Evolutionary conservation across 2,888 invertebrate genomes (phyloP).

Genomic region (Sphaerophoria taeniata): DNA sequence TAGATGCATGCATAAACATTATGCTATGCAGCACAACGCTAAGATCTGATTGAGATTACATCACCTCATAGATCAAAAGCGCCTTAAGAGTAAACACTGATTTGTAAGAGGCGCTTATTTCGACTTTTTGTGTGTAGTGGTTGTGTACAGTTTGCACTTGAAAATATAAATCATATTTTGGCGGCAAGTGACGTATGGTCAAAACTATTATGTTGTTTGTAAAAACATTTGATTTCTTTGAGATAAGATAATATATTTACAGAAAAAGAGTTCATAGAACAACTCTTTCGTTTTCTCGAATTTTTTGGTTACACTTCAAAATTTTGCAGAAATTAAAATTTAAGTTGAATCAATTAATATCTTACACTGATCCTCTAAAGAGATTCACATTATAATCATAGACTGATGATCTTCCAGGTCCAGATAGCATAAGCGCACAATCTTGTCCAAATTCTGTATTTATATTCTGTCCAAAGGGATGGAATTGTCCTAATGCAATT

Average conservation of each 20-base stretch:
- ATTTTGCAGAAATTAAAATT: background rate
- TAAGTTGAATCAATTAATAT: conserved; percentile 77
- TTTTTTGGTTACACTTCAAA: background rate
- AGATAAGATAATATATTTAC: background rate
- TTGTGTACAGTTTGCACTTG: conserved; percentile 7
- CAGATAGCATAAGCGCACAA: conserved; percentile 91
- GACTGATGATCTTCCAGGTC: conserved; percentile 90
- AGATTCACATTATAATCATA: conserved; percentile 94
- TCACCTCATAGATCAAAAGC: conserved; percentile 60
- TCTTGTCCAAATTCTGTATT: conserved; percentile 84
- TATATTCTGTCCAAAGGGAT: conserved; percentile 79
- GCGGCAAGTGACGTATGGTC: conserved; percentile 36
- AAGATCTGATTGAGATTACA: conserved; percentile 64
- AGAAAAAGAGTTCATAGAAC: background rate
- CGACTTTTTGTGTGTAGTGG: background rate
- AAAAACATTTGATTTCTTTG: background rate
- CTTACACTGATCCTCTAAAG: conserved; percentile 91
- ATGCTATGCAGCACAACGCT: conserved; percentile 45
- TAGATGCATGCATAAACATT: background rate
- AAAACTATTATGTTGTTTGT: conserved; percentile 18
- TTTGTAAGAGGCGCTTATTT: conserved; percentile 25
- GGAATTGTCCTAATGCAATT: conserved; percentile 78
- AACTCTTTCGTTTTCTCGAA: conserved; percentile 11
- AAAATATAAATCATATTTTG: conserved; percentile 7
- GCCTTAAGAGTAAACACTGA: conserved; percentile 38